phyloP scores from a whole-genome alignment of 2,888 invertebrate genomes.

The Amphimallon solstitiale region DNA sequence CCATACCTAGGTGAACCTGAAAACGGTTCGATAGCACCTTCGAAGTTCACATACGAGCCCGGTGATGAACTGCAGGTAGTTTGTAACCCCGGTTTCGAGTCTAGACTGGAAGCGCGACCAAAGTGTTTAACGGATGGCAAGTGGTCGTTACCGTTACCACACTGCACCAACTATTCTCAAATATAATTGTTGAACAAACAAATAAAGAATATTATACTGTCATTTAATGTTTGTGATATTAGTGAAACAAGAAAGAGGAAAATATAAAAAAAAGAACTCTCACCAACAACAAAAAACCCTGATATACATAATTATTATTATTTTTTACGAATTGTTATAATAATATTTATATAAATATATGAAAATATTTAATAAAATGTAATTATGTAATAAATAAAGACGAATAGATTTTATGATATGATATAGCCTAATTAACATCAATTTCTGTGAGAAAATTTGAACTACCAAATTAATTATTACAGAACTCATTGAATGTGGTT shows the following conservation, averaged over 20 bases:
- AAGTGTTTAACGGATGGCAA: constrained; percentile 74
- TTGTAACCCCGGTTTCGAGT: constrained; percentile 74
- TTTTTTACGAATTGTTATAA: constrained; percentile 39
- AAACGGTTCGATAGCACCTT: constrained; percentile 75
- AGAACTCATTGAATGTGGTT: too few relatives aligned
- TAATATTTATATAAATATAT: constrained; percentile 21
- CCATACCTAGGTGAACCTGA: constrained; percentile 78
- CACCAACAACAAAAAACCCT: constrained; percentile 13
- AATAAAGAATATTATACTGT: constrained; percentile 36
- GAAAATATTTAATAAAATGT: constrained; percentile 14
- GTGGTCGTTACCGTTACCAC: constrained; percentile 75
- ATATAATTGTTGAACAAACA: constrained; percentile 51
- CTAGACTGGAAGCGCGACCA: constrained; percentile 63
- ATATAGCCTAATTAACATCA: too few relatives aligned
- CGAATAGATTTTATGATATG: too few relatives aligned
- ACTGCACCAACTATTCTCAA: constrained; percentile 71
- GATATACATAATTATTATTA: constrained; percentile 35
- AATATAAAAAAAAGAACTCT: constrained; percentile 31
- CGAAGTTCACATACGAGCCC: constrained; percentile 79
- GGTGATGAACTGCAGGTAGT: constrained; percentile 77
- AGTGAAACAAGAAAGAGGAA: constrained; percentile 28
- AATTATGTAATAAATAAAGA: constrained; percentile 9
- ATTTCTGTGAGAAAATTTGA: too few relatives aligned
- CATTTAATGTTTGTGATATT: constrained; percentile 49
- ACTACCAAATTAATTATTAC: too few relatives aligned